Base-by-base conservation (phyloP, 2,888 invertebrate genomes). In the Phrixothrix hirtus region DNA sequence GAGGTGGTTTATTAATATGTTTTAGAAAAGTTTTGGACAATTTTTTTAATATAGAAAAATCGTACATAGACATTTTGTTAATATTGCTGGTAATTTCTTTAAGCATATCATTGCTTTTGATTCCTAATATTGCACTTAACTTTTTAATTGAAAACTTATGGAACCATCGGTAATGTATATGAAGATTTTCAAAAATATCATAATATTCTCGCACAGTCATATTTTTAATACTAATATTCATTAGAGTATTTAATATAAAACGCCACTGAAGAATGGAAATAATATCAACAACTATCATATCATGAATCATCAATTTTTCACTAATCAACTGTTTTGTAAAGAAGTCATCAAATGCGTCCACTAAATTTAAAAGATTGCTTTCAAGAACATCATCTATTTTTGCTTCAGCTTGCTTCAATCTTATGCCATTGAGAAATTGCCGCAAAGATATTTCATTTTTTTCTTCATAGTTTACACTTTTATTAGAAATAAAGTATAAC, bases 81-180 rank as follows among this genome's bases (percentile, higher is more conserved):
- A 75, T 70, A 6, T 42, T 48, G 1, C 46, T 21, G 2, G 73
- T 47, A n/a, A 70, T 51, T 5, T 36, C 31, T 9, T 46, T 14
- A 11, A 74, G 50, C 5, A 46, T 15, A 6, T 42, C 30, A 1
- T 60, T 36, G 15, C 61, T 13, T 43, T 60, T 30, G 5, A 56
- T 35, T 11, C 64, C 57, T 6, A 68, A 57, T 2, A 60, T 13
- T 25, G 55, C 14, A 1, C 35, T 27, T 1, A 76, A 34, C 29
- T 62, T 68, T 17, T 68, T 67, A 1, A 86, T 65, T 14, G 84
- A 73, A 72, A 83, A 79, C 68, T 90, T 90, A 11, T 80, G 74
- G 26, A 90, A 69, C 90, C 90, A 91, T 71, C 84, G 87, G 63
- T 83, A 87, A 67, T 90, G 88, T 7, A 88, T 77, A 58, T 82